phyloP scores from a whole-genome alignment of 2,888 invertebrate genomes.

The Lithophane leautieri region DNA sequence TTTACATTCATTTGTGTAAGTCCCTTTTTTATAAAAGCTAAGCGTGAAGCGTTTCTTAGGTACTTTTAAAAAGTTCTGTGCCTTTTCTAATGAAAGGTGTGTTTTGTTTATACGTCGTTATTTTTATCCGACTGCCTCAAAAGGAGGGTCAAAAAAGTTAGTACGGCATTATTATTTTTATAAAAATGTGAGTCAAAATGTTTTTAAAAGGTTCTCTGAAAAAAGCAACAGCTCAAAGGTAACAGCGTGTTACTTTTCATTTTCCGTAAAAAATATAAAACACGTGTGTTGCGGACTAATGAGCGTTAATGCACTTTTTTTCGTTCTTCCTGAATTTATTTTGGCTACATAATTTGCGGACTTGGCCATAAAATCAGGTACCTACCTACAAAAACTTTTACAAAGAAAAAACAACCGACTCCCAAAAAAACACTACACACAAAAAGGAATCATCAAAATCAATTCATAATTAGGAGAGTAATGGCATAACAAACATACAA shows the following conservation, averaged over 20 bases:
- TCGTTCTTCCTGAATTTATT: not conserved
- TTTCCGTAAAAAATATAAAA: slow-evolving; percentile 35
- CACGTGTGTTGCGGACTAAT: slow-evolving; percentile 29
- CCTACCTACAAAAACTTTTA: too few species aligned
- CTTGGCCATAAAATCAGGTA: not conserved
- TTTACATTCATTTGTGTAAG: slow-evolving; percentile 64
- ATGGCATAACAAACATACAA: too few species aligned
- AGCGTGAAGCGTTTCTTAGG: slow-evolving; percentile 3
- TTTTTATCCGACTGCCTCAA: not conserved
- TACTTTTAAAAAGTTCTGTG: slow-evolving; percentile 8
- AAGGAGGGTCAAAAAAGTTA: not conserved
- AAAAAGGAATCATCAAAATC: too few species aligned
- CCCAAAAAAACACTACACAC: too few species aligned
- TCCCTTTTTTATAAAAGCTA: slow-evolving; percentile 58
- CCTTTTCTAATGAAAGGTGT: slow-evolving; percentile 11
- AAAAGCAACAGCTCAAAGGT: not conserved
- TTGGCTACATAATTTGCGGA: not conserved
- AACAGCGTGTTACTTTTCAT: slow-evolving; percentile 36
- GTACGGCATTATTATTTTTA: not conserved
- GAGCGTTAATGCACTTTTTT: slow-evolving; percentile 41
- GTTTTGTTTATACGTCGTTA: slow-evolving; percentile 13
- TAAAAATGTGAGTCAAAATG: slow-evolving; percentile 12
- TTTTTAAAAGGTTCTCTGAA: slow-evolving; percentile 22
- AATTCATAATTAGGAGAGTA: too few species aligned
- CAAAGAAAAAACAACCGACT: too few species aligned